These are phyloP conservation scores for Temnothorax rugatulus DNA, from an alignment of 2,888 invertebrate species.

Conservation along the genomic window DNA sequence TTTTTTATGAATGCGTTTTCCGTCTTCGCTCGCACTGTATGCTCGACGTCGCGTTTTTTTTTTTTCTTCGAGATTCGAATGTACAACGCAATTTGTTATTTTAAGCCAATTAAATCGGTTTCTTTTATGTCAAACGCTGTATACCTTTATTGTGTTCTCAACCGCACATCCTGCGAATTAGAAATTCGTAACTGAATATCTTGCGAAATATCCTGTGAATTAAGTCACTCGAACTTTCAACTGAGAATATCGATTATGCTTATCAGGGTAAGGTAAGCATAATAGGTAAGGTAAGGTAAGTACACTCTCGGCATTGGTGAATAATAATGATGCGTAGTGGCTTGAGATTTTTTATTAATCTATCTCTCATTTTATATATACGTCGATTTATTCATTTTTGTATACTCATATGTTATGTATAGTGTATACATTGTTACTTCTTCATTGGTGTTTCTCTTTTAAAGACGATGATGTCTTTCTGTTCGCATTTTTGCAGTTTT, in stretches of 20 bases:
- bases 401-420: constrained; percentile 79
- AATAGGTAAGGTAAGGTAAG: not conserved
- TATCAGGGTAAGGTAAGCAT: not conserved
- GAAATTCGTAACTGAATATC: not conserved
- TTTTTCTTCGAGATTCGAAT: constrained; percentile 50
- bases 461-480: constrained; percentile 33
- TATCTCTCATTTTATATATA: constrained; percentile 80
- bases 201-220: not conserved
- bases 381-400: constrained; percentile 78
- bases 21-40: constrained; percentile 37
- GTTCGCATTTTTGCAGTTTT: not conserved
- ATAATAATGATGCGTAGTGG: constrained; percentile 70
- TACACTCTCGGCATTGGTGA: not conserved
- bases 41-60: constrained; percentile 28
- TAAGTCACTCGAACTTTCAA: not conserved
- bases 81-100: constrained; percentile 62
- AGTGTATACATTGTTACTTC: constrained; percentile 73
- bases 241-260: not conserved
- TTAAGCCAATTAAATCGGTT: constrained; percentile 67
- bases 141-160: not conserved
- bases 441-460: constrained; percentile 52
- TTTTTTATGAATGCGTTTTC: constrained; percentile 61
- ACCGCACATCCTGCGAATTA: not conserved
- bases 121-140: not conserved
- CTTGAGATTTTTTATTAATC: constrained; percentile 82